Evolutionary conservation across 2,797 vertebrate species (phyloP).

Genomic region (Tragopan temminckii): DNA sequence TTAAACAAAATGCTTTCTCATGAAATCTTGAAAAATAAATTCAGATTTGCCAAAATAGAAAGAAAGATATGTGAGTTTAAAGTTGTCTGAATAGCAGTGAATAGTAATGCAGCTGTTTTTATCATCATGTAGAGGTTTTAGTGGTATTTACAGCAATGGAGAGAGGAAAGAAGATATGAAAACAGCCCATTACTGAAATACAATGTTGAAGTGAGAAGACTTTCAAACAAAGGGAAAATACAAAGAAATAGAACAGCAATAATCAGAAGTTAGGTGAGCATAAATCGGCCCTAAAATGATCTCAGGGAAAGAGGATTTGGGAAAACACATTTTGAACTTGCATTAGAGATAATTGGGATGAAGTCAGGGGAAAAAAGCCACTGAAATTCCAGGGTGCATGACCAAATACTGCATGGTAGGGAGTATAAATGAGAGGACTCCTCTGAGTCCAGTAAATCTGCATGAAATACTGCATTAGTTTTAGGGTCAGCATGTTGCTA

Average conservation of each 20-base stretch:
- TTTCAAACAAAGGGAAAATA: background rate
- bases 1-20: background rate
- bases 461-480: background rate
- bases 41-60: background rate
- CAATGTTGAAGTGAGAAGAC: background rate
- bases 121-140: background rate
- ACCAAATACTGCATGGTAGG: background rate
- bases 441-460: background rate
- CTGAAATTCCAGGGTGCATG: background rate
- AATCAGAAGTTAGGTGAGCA: background rate
- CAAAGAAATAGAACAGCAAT: background rate
- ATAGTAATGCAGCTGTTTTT: background rate
- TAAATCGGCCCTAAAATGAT: background rate
- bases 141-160: background rate
- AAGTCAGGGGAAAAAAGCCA: background rate
- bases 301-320: background rate
- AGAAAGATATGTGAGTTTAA: background rate
- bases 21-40: constrained; percentile 26
- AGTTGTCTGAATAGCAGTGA: background rate
- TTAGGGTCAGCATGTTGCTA: background rate
- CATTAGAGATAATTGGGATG: background rate
- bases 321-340: background rate
- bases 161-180: background rate
- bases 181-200: background rate
- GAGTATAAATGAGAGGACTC: background rate